Conservation (phyloP, 1,140 invertebrate genomes). For the Physella acuta region DNA sequence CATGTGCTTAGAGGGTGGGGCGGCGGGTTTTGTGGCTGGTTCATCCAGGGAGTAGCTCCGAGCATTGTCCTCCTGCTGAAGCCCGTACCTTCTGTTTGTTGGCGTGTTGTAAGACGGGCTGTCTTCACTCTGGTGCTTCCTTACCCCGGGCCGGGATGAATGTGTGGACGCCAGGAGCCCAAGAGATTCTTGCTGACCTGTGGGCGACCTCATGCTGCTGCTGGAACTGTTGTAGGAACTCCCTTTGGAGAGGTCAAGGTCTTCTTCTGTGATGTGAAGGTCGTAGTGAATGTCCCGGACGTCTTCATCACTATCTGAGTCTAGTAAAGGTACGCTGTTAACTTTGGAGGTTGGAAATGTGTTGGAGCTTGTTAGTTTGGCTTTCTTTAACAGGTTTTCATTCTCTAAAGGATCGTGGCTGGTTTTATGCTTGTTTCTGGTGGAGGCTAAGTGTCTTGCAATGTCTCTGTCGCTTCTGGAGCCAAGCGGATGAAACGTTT, state of each 20-base stretch:
- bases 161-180: background rate
- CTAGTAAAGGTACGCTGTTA: background rate
- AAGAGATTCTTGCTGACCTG: background rate
- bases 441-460: background rate
- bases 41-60: conserved; percentile 7
- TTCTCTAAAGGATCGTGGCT: background rate
- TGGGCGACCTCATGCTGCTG: background rate
- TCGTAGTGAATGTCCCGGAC: background rate
- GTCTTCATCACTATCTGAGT: conserved; percentile 16
- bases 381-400: background rate
- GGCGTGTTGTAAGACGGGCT: conserved; percentile 1
- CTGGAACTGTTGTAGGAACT: background rate
- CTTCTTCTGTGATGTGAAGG: conserved; percentile 6
- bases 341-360: conserved; percentile 1
- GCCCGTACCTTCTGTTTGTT: background rate
- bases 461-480: conserved; percentile 6
- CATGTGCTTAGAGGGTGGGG: background rate
- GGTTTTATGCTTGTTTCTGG: background rate
- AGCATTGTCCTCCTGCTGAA: background rate
- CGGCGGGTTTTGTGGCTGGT: background rate
- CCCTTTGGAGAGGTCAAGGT: background rate
- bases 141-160: background rate
- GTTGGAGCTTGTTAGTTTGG: background rate
- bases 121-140: conserved; percentile 9
- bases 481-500: background rate